phyloP scores from a whole-genome alignment of 2,797 vertebrate species.

The Pyrrhura leucotis region DNA sequence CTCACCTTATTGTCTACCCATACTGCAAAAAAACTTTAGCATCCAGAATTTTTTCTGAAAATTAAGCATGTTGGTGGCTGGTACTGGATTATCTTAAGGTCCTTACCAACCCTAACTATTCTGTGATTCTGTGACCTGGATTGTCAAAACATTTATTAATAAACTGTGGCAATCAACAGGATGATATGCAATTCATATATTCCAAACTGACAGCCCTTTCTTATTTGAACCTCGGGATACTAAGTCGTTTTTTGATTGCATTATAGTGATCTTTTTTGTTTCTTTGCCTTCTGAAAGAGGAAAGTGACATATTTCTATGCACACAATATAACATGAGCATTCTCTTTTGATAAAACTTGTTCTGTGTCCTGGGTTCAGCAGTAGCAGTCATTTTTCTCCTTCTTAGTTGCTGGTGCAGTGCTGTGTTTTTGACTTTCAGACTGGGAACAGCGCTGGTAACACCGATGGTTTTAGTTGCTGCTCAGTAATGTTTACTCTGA shows the following conservation, averaged over 20 bases:
- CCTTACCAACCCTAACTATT: neutral
- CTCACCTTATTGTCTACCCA: neutral
- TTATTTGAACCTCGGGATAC: neutral
- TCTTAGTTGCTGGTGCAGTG: no score
- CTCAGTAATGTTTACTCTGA: no score
- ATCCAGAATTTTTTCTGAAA: neutral
- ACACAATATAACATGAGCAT: neutral
- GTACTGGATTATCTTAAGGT: neutral
- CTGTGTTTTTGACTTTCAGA: no score
- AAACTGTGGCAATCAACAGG: neutral
- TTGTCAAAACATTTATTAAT: neutral
- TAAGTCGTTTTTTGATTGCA: neutral
- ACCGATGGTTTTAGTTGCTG: no score
- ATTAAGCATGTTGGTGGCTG: neutral
- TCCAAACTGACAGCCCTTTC: neutral
- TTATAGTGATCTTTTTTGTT: neutral
- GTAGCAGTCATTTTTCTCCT: no score
- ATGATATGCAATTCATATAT: neutral
- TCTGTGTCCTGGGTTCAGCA: neutral
- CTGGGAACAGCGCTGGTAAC: no score
- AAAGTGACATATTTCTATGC: neutral
- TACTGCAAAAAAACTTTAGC: neutral
- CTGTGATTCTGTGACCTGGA: neutral
- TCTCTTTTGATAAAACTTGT: neutral
- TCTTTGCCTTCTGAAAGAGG: neutral